Percentiles rank a stretch among this genome's conserved stretches.
Conservation (phyloP, 2,113 vertebrate genomes). For the Charina bottae region DNA sequence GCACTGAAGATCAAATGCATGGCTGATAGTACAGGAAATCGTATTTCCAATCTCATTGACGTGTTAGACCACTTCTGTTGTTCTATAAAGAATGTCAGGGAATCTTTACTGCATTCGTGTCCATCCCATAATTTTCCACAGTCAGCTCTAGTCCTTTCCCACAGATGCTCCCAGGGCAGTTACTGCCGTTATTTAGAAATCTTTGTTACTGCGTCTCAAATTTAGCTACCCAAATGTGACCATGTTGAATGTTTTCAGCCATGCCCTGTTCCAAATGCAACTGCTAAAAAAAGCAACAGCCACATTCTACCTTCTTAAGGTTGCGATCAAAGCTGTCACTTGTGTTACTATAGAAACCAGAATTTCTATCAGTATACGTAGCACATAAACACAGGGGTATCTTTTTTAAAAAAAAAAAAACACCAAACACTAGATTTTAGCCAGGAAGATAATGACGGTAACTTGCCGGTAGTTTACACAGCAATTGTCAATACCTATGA, state of each 20-base stretch:
- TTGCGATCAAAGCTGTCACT: constrained; percentile 26
- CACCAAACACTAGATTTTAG: neutral
- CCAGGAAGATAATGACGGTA: neutral
- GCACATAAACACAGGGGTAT: neutral
- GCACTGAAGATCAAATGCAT: neutral
- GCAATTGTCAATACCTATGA: neutral
- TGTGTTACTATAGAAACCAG: constrained; percentile 31
- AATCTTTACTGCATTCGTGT: neutral
- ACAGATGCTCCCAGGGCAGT: neutral
- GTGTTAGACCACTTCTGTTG: neutral
- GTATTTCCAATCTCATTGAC: neutral
- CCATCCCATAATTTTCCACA: neutral
- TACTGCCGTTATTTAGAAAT: neutral
- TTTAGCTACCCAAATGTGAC: neutral
- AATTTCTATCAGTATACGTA: neutral
- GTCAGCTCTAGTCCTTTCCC: neutral
- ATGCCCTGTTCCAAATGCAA: neutral
- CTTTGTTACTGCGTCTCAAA: neutral
- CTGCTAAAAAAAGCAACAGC: constrained; percentile 25
- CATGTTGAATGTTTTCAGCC: constrained; percentile 5
- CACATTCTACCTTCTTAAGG: constrained; percentile 28
- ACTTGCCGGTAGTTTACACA: neutral
- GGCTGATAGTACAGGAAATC: neutral
- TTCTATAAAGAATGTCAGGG: neutral
- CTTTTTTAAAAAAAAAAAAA: neutral